Evolutionary conservation across 1,140 invertebrate genomes (phyloP), one percentile per base, ranked within the genome.

Genomic region (Cydia pomonella): DNA sequence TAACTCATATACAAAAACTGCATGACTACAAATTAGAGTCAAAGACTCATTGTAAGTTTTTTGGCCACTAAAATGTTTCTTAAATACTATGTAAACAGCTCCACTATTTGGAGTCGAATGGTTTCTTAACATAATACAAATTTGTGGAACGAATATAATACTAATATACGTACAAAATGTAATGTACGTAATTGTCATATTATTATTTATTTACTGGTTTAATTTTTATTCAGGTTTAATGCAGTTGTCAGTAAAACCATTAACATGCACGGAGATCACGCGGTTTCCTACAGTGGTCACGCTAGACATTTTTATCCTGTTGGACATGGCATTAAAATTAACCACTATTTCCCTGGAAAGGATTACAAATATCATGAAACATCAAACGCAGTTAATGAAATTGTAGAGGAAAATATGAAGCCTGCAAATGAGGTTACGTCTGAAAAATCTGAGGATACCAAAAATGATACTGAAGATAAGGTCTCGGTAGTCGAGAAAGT

Each of bases 191-290:
- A 29, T 23, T n/a, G 47, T 73, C 69, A 76, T 2, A 33, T 73
- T 33, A 23, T 23, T 62, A 47, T 74, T 18, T 77, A 44, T 50
- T 50, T n/a, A 50, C 3, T 3, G 0, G n/a, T 50, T 50, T 44
- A 13, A 10, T 16, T 44, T 44, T 12, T 59, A 7, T 87, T 71
- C 79, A 92, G 91, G 63, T 92, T 92, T 59, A 91, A 90, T 73
- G 91, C 91, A n/a, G 82, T 92, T 25, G 88, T 92, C 47, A 91
- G 87, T 78, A 92, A 90, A 76, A 84, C 77, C 29, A 71, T 89
- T 0, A 82, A 88, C 23, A 90, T 88, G 72, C 91, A 92, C 72
- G 89, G 89, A 21, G 83, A 88, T 21, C 78, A 90, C 41, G 91
- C 91, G 1, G 85, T 79, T 38, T 92, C 91, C 6, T 76, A 84